Evolutionary conservation across 2,113 vertebrate species (phyloP), one percentile per base, ranked within the genome.

Genomic region (Thalassoma bifasciatum): DNA sequence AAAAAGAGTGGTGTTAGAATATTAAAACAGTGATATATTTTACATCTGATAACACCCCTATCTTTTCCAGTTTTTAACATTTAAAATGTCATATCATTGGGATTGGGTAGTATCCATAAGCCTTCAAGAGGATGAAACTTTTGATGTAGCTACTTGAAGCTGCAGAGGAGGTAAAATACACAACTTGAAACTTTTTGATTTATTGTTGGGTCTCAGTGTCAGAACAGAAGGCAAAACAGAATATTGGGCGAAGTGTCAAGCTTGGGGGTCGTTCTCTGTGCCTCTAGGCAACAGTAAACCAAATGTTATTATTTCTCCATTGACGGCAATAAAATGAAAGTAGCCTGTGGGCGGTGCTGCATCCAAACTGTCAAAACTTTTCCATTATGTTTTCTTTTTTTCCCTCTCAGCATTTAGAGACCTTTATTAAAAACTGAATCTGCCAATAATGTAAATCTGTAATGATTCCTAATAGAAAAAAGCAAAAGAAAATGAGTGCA

Each of bases 291-390:
- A 68, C 80, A 73, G 54, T 72, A 53, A 26, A 85, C 61, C 71
- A 71, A 80, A 67, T 75, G 68, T 68, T 77, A 53, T 78, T 72
- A 80, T 84, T 84, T 88, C 66, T 82, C 78, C 42, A 66, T 81
- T 51, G 50, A 56, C 65, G 63, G 62, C 66, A 70, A 60, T 82
- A 76, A 76, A 79, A 22, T 62, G 44, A 60, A 68, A 76, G 68
- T 23, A 63, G 67, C 71, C 72, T 61, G 73, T 16, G 59, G 58
- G 74, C 63, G 68, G 42, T 1, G 49, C 46, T 63, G 75, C 26
- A 19, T 78, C 67, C 52, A 16, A n/a, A 62, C 58, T 62, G 49
- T 72, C 56, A 80, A 81, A 77, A 78, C 66, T 50, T 75, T 69
- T 24, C 26, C 57, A 52, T 11, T 75, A 49, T 56, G 56, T 38